Evolutionary conservation across 1,140 invertebrate species (phyloP).

Genomic region (Zaprionus tsacasi): DNA sequence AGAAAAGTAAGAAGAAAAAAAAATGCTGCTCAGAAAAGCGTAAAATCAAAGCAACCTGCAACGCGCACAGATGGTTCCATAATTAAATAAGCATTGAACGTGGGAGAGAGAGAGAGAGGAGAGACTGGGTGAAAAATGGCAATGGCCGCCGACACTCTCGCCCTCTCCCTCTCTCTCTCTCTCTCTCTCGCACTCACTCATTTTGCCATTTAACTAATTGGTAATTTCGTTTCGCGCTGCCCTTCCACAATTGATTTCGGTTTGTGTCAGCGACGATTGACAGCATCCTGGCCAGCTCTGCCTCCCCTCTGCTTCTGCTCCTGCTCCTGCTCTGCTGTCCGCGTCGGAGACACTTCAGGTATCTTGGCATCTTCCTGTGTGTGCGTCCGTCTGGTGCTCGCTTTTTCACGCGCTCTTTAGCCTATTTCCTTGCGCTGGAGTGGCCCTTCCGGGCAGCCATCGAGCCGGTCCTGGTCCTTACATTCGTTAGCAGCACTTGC

Average conservation of each 20-base stretch:
- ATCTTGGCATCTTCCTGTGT: slow-evolving; percentile 32
- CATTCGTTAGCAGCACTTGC: slow-evolving; percentile 58
- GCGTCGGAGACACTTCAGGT: slow-evolving; percentile 68
- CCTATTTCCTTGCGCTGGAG: slow-evolving; percentile 68
- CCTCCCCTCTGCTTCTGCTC: not conserved
- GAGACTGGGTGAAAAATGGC: slow-evolving; percentile 35
- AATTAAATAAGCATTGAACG: slow-evolving; percentile 73
- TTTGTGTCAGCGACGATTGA: slow-evolving; percentile 74
- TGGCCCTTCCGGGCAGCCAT: slow-evolving; percentile 39
- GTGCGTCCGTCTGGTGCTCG: slow-evolving; percentile 27
- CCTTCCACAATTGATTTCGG: slow-evolving; percentile 74
- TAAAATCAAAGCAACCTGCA: slow-evolving; percentile 78
- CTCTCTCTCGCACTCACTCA: slow-evolving; percentile 60
- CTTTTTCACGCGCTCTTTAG: slow-evolving; percentile 76
- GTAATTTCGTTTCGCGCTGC: slow-evolving; percentile 65
- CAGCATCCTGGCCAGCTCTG: slow-evolving; percentile 22
- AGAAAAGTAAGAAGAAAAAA: slow-evolving; percentile 30
- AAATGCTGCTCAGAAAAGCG: slow-evolving; percentile 68
- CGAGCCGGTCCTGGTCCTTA: slow-evolving; percentile 12
- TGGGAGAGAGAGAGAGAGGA: not conserved
- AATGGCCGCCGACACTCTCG: slow-evolving; percentile 50
- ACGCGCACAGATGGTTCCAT: slow-evolving; percentile 79
- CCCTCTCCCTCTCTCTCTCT: slow-evolving; percentile 2
- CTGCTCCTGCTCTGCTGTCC: slow-evolving; percentile 4
- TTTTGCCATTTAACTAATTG: slow-evolving; percentile 80